These are phyloP conservation scores for Pseudomyrmex gracilis DNA, from an alignment of 1,140 invertebrate genomes.

Conservation along the genomic window DNA sequence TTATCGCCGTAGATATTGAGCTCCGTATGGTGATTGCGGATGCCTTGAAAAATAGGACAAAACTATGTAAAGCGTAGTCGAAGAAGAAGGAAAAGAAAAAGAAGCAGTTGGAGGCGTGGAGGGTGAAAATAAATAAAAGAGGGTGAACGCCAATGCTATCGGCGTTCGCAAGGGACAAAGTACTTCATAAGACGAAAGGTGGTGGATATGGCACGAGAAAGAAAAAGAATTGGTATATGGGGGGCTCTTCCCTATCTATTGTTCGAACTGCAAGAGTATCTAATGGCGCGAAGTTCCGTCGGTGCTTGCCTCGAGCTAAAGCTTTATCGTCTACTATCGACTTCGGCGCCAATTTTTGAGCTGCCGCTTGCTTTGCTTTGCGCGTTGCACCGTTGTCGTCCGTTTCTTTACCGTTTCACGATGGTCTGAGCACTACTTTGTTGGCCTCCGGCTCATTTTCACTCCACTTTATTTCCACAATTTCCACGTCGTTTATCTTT, in stretches of 20 bases:
- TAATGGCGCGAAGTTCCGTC: constrained; percentile 81
- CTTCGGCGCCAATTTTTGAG: constrained; percentile 74
- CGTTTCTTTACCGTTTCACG: constrained; percentile 35
- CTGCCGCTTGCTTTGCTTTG: constrained; percentile 58
- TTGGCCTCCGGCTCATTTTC: constrained; percentile 32
- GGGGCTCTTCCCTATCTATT: constrained; percentile 62
- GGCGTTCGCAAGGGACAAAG: constrained; percentile 41
- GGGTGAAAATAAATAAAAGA: constrained; percentile 66
- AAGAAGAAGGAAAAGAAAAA: constrained; percentile 1
- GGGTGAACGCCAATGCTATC: constrained; percentile 34
- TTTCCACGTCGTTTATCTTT: constrained; percentile 20
- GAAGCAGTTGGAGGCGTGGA: constrained; percentile 17
- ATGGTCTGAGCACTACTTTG: constrained; percentile 10
- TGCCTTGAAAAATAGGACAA: constrained; percentile 33
- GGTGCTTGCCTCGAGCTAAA: constrained; percentile 71
- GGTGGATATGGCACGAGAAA: background rate
- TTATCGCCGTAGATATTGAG: constrained; percentile 31
- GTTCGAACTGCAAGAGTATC: constrained; percentile 76
- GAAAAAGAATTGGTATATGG: constrained; percentile 51
- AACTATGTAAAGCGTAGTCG: constrained; percentile 12
- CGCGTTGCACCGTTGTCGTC: constrained; percentile 45
- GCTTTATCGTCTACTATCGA: constrained; percentile 77
- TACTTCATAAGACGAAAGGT: constrained; percentile 61
- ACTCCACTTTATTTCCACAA: background rate
- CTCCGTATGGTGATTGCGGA: constrained; percentile 44